phyloP scores from a whole-genome alignment of 2,888 invertebrate genomes.

The Acanthoscelides obtectus region DNA sequence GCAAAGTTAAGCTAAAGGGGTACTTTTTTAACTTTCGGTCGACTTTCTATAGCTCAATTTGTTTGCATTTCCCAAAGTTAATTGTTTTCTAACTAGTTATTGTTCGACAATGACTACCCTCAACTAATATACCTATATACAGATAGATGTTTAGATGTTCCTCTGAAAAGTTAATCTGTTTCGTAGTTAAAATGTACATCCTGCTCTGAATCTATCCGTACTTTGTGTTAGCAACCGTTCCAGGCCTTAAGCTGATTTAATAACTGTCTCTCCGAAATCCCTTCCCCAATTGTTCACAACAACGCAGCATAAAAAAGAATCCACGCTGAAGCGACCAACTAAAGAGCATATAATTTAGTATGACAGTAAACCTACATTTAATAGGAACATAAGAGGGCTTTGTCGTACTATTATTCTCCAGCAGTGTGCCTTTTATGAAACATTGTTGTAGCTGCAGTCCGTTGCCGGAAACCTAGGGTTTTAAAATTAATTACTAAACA shows the following conservation, averaged over 20 bases:
- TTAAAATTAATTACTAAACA: neutral
- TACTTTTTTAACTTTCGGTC: too few species aligned
- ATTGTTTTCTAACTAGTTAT: too few species aligned
- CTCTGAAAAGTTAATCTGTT: neutral
- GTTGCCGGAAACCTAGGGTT: neutral
- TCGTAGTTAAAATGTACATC: neutral
- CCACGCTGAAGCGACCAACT: neutral
- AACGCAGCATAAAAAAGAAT: neutral
- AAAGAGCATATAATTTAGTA: conserved; percentile 12
- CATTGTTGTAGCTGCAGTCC: neutral
- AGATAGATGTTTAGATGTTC: too few species aligned
- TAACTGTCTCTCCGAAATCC: neutral
- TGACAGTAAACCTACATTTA: conserved; percentile 17
- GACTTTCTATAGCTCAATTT: too few species aligned
- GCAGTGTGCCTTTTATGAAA: neutral
- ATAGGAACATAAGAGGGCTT: conserved; percentile 17
- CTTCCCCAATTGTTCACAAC: neutral
- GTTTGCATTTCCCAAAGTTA: too few species aligned
- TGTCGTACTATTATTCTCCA: conserved; percentile 14
- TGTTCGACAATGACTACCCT: too few species aligned
- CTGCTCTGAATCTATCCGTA: neutral
- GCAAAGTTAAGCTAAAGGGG: too few species aligned
- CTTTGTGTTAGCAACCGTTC: neutral
- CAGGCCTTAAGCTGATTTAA: neutral
- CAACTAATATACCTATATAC: too few species aligned